phyloP scores from a whole-genome alignment of 2,888 invertebrate species.

The Actias luna region DNA sequence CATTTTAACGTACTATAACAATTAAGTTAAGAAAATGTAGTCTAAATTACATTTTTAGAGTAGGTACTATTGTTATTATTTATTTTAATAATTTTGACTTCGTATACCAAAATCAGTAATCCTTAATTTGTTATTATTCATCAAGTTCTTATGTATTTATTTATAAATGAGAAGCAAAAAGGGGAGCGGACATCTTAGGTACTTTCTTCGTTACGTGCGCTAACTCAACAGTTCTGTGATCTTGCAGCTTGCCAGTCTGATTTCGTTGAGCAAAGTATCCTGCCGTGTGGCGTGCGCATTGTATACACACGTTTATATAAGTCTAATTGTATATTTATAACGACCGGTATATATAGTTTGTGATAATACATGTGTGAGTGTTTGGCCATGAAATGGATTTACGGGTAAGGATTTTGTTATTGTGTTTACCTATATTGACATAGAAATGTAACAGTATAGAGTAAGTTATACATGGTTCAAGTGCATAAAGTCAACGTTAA shows the following conservation, averaged over 20 bases:
- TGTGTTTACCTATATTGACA: background rate
- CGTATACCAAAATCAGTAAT: too few species aligned
- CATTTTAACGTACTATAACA: too few species aligned
- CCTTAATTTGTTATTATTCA: too few species aligned
- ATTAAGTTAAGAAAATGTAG: too few species aligned
- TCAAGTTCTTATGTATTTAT: too few species aligned
- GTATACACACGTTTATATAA: slow-evolving; percentile 24
- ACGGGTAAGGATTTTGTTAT: slow-evolving; percentile 48
- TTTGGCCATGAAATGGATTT: slow-evolving; percentile 61
- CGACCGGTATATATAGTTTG: slow-evolving; percentile 27
- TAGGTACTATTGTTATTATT: too few species aligned
- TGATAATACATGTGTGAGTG: slow-evolving; percentile 47
- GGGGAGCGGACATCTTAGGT: slow-evolving; percentile 16
- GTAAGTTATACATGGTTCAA: too few species aligned
- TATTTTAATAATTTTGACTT: too few species aligned
- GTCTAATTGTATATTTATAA: slow-evolving; percentile 26
- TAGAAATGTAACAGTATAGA: background rate
- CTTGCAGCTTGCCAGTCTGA: slow-evolving; percentile 32
- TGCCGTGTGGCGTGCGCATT: slow-evolving; percentile 31
- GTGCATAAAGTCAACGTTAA: too few species aligned
- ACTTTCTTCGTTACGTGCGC: slow-evolving; percentile 26
- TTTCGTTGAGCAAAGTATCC: slow-evolving; percentile 32
- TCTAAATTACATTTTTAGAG: too few species aligned
- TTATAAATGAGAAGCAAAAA: background rate
- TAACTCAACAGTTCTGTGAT: slow-evolving; percentile 7